Evolutionary conservation across 2,797 vertebrate species (phyloP), one percentile per base, ranked within the genome.

Genomic region (Todus mexicanus): DNA sequence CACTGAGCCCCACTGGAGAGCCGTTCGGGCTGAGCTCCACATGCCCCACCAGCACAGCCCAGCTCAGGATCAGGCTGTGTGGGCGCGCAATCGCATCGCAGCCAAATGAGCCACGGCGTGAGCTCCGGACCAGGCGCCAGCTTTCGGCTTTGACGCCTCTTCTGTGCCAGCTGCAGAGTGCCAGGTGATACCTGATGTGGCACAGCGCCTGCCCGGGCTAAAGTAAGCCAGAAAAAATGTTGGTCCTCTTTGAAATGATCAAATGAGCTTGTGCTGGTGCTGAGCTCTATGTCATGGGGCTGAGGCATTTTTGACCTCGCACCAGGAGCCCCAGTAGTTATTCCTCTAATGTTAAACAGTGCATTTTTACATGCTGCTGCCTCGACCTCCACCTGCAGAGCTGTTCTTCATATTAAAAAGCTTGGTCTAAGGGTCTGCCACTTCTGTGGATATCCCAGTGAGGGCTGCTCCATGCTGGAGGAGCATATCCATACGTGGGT

Each of bases 101-200:
- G 45, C 21, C 1, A 4, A 51, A 54, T 3, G 54, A 76, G 37
- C 69, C 81, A 27, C 9, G 10, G 33, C 7, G 21, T 51, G 37
- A 43, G 75, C 77, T 79, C 54, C 59, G 64, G 22, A 71, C 31
- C 26, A 53, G 0, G 0, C 5, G 12, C 17, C 70, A 77, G 33
- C 45, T 72, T 69, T 35, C 4, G 5, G 56, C 8, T 83, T 50
- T 33, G 54, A 59, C 0, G 0, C 10, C 1, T 1, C 40, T 26
- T 83, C 18, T 5, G 8, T 29, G 56, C 43, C 61, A 61, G 56
- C 74, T 77, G 45, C 57, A 23, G 69, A 48, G 57, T 15, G 61
- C 63, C 70, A 40, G 71, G 38, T n/a, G 63, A 57, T 14, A 50
- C 63, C 59, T 59, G 71, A 53, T 23, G 37, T 56, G 37, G 45